Evolutionary conservation across 2,888 invertebrate genomes (phyloP).

Genomic region (Monopis laevigella): DNA sequence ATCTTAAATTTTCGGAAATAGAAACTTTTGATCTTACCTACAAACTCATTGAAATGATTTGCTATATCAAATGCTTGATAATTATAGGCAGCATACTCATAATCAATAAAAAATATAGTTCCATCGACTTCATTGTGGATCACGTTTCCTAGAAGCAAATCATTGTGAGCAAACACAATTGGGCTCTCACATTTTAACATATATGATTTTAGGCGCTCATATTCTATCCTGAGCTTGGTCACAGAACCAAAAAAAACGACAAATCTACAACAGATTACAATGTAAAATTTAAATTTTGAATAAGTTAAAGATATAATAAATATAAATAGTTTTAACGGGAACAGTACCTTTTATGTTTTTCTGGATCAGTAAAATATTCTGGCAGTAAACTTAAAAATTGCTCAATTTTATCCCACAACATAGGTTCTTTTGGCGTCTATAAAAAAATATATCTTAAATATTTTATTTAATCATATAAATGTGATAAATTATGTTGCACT

Average conservation of each 20-base stretch:
- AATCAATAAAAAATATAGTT: conserved; percentile 92
- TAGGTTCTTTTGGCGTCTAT: conserved; percentile 64
- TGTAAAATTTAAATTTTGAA: background rate
- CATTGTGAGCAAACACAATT: conserved; percentile 96
- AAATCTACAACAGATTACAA: conserved; percentile 67
- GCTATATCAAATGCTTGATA: conserved; percentile 97
- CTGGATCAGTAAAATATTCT: conserved; percentile 71
- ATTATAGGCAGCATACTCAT: conserved; percentile 94
- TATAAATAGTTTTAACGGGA: too few relatives aligned
- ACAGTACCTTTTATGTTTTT: conserved; percentile 78
- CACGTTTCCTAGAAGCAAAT: conserved; percentile 93
- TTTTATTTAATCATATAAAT: too few relatives aligned
- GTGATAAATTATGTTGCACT: background rate
- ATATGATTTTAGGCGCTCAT: conserved; percentile 70
- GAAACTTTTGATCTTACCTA: conserved; percentile 82
- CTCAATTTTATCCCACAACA: conserved; percentile 80
- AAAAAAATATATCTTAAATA: conserved; percentile 12
- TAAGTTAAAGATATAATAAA: background rate
- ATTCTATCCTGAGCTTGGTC: conserved; percentile 74
- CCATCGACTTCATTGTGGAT: conserved; percentile 78
- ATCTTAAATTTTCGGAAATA: too few relatives aligned
- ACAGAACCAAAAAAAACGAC: conserved; percentile 72
- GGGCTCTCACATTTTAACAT: conserved; percentile 75
- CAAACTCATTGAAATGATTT: conserved; percentile 98
- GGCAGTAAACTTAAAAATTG: conserved; percentile 80